Percentiles rank a stretch among this genome's conserved stretches.
phyloP scores from a whole-genome alignment of 35 echinoderm and acorn worm species.

The Lytechinus variegatus region DNA sequence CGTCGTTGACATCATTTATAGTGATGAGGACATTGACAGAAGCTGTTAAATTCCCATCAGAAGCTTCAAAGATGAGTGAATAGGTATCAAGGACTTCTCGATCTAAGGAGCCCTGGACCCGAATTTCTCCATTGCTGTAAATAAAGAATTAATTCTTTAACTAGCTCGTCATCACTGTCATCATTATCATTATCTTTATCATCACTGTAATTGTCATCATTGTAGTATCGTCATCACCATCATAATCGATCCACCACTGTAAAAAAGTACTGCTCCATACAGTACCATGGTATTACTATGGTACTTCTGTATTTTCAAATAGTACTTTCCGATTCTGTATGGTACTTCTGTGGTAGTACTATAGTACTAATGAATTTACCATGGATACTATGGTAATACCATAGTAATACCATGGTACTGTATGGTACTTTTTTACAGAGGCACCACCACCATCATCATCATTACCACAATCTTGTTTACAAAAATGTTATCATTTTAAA shows the following conservation, averaged over 20 bases:
- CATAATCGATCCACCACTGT: neutral
- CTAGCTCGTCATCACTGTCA: neutral
- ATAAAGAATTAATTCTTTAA: neutral
- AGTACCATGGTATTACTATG: too few relatives aligned
- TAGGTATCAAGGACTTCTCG: constrained; percentile 62
- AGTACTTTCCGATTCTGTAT: too few relatives aligned
- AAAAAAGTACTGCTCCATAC: neutral
- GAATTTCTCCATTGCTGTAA: constrained; percentile 71
- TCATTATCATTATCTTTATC: neutral
- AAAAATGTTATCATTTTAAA: too few relatives aligned
- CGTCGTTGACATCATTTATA: constrained; percentile 77
- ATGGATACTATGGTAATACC: too few relatives aligned
- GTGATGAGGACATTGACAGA: constrained; percentile 49
- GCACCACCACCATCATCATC: too few relatives aligned
- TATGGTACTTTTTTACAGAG: too few relatives aligned
- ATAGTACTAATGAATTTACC: too few relatives aligned
- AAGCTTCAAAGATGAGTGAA: constrained; percentile 60
- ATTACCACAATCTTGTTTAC: too few relatives aligned
- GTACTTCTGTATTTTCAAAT: too few relatives aligned
- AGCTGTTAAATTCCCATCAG: constrained; percentile 60
- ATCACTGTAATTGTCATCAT: neutral
- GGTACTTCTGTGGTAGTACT: too few relatives aligned
- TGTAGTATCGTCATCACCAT: neutral
- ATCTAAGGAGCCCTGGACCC: constrained; percentile 56
- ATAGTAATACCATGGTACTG: too few relatives aligned